Evolutionary conservation across 2,888 invertebrate species (phyloP).

Genomic region (Notodonta dromedarius): DNA sequence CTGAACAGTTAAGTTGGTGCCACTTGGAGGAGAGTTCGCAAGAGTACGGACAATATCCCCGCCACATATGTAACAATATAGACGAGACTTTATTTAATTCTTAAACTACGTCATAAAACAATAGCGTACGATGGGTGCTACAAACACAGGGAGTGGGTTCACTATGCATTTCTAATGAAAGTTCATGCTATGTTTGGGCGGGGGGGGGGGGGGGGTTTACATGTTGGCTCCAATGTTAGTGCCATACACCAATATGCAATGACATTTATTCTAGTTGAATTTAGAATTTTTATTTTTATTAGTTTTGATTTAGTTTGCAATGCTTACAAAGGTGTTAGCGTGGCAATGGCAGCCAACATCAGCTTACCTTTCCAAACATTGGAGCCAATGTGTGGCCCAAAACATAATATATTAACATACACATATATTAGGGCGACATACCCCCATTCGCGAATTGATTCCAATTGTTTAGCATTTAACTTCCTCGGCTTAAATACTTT

Average conservation of each 20-base stretch:
- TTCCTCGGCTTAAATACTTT: slow-evolving; percentile 87
- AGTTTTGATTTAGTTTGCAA: too few species aligned
- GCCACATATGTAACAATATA: too few species aligned
- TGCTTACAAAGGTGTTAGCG: too few species aligned
- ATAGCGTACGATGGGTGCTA: background rate
- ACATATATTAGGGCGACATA: slow-evolving; percentile 73
- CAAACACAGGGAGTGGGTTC: background rate
- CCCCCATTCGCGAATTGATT: slow-evolving; percentile 94
- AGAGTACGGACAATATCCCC: too few species aligned
- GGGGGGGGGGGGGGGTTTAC: slow-evolving; percentile 20
- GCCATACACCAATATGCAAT: background rate
- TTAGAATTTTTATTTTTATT: background rate
- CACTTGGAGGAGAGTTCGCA: too few species aligned
- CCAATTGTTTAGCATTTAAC: slow-evolving; percentile 93
- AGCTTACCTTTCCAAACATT: slow-evolving; percentile 24
- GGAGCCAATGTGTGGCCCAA: slow-evolving; percentile 47
- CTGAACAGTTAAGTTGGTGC: too few species aligned
- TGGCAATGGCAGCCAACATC: background rate
- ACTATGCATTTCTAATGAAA: slow-evolving; percentile 42
- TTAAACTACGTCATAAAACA: background rate
- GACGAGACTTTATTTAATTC: too few species aligned
- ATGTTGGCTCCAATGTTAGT: slow-evolving; percentile 26
- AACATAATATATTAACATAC: slow-evolving; percentile 39
- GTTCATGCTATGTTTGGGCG: slow-evolving; percentile 50
- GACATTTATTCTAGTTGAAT: background rate